A percentile compares a stretch with the other conserved stretches of the same genome.
phyloP scores from a whole-genome alignment of 1,140 invertebrate genomes.

The Scaptomyza graminum region DNA sequence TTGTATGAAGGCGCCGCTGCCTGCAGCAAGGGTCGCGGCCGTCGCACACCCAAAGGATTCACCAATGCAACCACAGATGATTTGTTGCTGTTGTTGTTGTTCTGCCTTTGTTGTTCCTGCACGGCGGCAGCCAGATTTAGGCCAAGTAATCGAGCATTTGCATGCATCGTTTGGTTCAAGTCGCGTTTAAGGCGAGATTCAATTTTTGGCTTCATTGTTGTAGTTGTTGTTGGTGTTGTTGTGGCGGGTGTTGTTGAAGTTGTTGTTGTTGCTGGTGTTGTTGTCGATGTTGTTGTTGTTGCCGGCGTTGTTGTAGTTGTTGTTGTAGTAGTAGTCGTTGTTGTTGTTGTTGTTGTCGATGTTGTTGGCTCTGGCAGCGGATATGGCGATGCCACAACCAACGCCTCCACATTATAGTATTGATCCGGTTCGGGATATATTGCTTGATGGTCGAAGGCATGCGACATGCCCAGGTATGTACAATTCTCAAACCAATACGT shows the following conservation, averaged over 20 bases:
- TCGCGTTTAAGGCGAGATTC: constrained; percentile 62
- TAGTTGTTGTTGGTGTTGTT: constrained; percentile 24
- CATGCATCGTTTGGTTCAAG: constrained; percentile 64
- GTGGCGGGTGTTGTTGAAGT: constrained; percentile 45
- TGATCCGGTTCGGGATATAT: constrained; percentile 87
- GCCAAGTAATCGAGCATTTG: constrained; percentile 64
- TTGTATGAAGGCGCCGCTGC: constrained; percentile 84
- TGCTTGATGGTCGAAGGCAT: constrained; percentile 86
- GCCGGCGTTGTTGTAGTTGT: constrained; percentile 85
- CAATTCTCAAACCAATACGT: constrained; percentile 93
- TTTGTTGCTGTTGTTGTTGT: constrained; percentile 2
- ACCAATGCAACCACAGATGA: constrained; percentile 54
- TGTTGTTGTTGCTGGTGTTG: constrained; percentile 53
- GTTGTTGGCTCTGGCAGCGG: constrained; percentile 86
- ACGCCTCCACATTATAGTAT: constrained; percentile 88
- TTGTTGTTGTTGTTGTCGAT: constrained; percentile 84
- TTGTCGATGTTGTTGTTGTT: constrained; percentile 54
- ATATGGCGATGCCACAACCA: constrained; percentile 88
- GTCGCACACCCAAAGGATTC: constrained; percentile 60
- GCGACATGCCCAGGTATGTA: constrained; percentile 87
- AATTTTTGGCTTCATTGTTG: constrained; percentile 9
- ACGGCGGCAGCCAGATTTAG: constrained; percentile 60
- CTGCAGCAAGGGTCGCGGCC: constrained; percentile 32
- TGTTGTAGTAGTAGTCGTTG: constrained; percentile 85
- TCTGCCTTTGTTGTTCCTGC: constrained; percentile 42